Percentiles rank a stretch among this genome's conserved stretches.
These are phyloP conservation scores for Callospermophilus lateralis DNA, from an alignment of 2,113 vertebrate species.

Conservation along the genomic window DNA sequence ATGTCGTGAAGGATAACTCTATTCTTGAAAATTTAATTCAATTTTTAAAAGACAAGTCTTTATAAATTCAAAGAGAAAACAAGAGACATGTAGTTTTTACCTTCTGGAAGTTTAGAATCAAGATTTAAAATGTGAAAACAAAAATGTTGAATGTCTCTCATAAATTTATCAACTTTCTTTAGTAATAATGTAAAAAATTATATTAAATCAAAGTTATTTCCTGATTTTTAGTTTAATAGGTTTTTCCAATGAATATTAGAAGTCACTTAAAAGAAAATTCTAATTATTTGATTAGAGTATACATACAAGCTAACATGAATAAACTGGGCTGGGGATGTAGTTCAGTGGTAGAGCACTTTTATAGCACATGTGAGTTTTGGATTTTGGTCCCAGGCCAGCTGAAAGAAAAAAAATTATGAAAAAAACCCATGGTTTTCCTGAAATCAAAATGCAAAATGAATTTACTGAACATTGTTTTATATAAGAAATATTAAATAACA, in stretches of 20 bases:
- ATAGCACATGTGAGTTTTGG: background rate
- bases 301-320: background rate
- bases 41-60: background rate
- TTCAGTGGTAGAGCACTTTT: background rate
- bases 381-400: background rate
- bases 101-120: background rate
- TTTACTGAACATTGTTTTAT: background rate
- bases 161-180: background rate
- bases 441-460: constrained; percentile 1
- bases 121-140: background rate
- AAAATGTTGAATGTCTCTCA: background rate
- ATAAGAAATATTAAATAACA: background rate
- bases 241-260: background rate
- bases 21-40: background rate
- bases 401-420: background rate
- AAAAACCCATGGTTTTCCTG: background rate
- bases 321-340: background rate
- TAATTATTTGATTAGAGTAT: background rate
- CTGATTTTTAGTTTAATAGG: background rate
- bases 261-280: background rate
- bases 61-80: background rate
- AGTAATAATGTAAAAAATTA: background rate
- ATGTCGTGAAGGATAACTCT: background rate
- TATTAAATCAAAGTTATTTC: background rate
- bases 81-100: background rate